phyloP scores from a whole-genome alignment of 2,797 vertebrate species.

The Epinephelus coioides region DNA sequence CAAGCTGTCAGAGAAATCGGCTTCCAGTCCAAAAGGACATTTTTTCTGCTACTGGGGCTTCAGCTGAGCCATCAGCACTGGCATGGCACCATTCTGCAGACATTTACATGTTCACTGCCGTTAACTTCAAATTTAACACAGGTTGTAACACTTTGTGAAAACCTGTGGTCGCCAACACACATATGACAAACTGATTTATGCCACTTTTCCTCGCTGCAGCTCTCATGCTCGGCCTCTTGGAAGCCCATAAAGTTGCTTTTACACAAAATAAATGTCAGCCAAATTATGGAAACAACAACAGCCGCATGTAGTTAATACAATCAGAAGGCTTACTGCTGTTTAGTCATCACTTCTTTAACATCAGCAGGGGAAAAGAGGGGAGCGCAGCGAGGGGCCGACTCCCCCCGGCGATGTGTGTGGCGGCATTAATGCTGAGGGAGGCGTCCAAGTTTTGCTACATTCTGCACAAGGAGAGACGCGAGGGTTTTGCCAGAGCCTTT shows the following conservation, averaged over 20 bases:
- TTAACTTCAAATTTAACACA: conserved; percentile 50
- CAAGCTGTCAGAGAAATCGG: too few species aligned
- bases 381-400: conserved; percentile 32
- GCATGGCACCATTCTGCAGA: conserved; percentile 16
- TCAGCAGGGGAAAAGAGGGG: conserved; percentile 42
- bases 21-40: too few species aligned
- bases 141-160: conserved; percentile 53
- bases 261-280: conserved; percentile 65
- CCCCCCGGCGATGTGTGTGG: conserved; percentile 74
- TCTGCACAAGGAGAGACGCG: conserved; percentile 38
- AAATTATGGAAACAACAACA: conserved; percentile 72
- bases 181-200: conserved; percentile 60
- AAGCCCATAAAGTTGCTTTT: conserved; percentile 72
- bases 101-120: conserved; percentile 44
- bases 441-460: conserved; percentile 58
- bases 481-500: conserved; percentile 61
- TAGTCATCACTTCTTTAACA: conserved; percentile 72
- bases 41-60: too few species aligned
- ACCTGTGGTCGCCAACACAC: conserved; percentile 29
- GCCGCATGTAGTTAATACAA: conserved; percentile 68
- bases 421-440: conserved; percentile 51
- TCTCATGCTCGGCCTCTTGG: conserved; percentile 63
- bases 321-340: conserved; percentile 58
- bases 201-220: conserved; percentile 34
- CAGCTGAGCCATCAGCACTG: too few species aligned